Evolutionary conservation across 2,797 vertebrate species (phyloP).

Genomic region (Phyllotis vaccarum): DNA sequence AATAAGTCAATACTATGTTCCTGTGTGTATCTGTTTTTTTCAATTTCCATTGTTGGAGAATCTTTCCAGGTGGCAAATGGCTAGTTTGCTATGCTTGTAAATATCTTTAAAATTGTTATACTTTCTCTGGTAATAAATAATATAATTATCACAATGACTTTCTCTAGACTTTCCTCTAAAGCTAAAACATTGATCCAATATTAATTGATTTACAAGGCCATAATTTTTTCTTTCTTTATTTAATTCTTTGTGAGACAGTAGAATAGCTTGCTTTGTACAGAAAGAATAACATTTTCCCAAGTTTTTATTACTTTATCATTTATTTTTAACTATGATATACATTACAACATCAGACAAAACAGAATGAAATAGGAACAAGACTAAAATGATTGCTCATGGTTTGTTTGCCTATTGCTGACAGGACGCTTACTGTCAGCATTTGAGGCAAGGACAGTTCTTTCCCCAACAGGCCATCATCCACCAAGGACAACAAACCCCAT

Average conservation of each 20-base stretch:
- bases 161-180: neutral
- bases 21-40: neutral
- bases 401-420: neutral
- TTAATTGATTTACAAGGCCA: neutral
- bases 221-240: neutral
- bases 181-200: neutral
- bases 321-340: neutral
- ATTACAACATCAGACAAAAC: neutral
- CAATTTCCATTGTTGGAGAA: neutral
- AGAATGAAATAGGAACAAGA: neutral
- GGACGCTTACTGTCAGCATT: too few species aligned
- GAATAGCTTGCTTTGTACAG: neutral
- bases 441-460: too few species aligned
- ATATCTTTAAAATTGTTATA: neutral
- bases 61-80: neutral
- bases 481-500: too few species aligned
- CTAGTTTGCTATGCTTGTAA: neutral
- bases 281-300: neutral
- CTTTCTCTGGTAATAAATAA: neutral
- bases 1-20: neutral
- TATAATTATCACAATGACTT: neutral
- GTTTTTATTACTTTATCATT: too few species aligned
- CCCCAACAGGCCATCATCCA: too few species aligned
- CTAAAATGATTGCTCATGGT: neutral
- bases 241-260: neutral